A percentile compares a stretch with the other conserved stretches of the same genome.
Conservation (phyloP, 2,113 vertebrate species). For the Bufo bufo region DNA sequence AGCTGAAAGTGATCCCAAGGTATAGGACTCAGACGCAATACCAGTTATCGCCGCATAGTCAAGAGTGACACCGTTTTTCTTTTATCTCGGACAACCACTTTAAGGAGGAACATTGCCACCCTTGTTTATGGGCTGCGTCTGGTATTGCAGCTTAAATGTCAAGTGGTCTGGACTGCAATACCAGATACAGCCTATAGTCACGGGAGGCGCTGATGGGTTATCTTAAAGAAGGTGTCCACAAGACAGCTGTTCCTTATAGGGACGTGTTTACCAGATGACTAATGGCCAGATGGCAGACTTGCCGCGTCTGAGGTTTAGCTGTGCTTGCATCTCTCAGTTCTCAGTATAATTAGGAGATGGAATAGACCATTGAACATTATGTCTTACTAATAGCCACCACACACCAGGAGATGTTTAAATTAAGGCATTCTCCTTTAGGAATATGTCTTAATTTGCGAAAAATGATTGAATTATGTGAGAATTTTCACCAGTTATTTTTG, state of each 20-base stretch:
- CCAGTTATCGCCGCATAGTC: no score
- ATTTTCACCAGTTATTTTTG: neutral
- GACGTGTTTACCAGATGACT: neutral
- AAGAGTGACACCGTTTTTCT: no score
- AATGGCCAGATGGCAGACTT: neutral
- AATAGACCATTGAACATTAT: neutral
- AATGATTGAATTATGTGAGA: neutral
- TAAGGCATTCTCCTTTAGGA: neutral
- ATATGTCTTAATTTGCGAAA: neutral
- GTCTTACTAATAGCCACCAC: neutral
- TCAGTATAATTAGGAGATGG: neutral
- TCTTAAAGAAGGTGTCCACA: no score
- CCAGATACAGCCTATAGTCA: no score
- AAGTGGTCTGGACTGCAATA: no score
- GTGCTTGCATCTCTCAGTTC: neutral
- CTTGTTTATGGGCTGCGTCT: no score
- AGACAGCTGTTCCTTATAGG: neutral
- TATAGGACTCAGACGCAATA: no score
- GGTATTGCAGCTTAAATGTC: no score
- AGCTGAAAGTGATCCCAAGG: no score
- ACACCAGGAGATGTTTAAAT: neutral
- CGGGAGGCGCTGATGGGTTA: no score
- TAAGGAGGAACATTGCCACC: no score
- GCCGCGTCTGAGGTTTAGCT: neutral
- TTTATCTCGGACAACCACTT: no score